Evolutionary conservation across 2,888 invertebrate genomes (phyloP).

Genomic region (Phymatocera aterrima): DNA sequence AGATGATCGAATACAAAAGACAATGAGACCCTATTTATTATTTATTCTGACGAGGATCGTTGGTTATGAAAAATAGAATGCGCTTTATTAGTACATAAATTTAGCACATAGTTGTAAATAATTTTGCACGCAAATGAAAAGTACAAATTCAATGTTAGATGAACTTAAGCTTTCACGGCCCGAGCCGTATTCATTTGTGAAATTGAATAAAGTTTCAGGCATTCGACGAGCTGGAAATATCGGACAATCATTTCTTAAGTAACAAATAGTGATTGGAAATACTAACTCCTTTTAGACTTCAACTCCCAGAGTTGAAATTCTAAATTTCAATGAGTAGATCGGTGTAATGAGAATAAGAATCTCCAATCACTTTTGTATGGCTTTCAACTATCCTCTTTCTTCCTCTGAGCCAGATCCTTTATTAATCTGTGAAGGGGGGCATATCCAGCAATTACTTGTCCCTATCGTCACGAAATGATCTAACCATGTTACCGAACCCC

Average conservation of each 20-base stretch:
- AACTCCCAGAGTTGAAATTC: neutral
- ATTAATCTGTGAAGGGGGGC: slow-evolving; percentile 47
- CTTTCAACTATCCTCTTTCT: slow-evolving; percentile 8
- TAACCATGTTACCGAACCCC: slow-evolving; percentile 45
- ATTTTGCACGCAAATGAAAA: neutral
- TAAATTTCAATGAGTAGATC: neutral
- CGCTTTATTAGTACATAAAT: neutral
- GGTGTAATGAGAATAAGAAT: neutral
- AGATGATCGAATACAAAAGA: neutral
- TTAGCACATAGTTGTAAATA: neutral
- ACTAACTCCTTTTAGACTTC: no score
- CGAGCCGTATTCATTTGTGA: neutral
- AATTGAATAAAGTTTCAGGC: neutral
- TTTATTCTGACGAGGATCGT: neutral
- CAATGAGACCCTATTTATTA: neutral
- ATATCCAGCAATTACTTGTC: slow-evolving; percentile 48
- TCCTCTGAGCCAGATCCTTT: slow-evolving; percentile 21
- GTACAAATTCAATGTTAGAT: neutral
- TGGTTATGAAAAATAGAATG: neutral
- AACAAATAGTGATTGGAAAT: neutral
- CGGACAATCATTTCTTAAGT: neutral
- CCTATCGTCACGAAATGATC: slow-evolving; percentile 45
- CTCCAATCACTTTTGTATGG: neutral
- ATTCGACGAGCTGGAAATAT: neutral
- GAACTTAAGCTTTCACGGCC: neutral